Evolutionary conservation across 2,797 vertebrate genomes (phyloP), one percentile per base, ranked within the genome.

Genomic region (Neosilurus hyrtlii): DNA sequence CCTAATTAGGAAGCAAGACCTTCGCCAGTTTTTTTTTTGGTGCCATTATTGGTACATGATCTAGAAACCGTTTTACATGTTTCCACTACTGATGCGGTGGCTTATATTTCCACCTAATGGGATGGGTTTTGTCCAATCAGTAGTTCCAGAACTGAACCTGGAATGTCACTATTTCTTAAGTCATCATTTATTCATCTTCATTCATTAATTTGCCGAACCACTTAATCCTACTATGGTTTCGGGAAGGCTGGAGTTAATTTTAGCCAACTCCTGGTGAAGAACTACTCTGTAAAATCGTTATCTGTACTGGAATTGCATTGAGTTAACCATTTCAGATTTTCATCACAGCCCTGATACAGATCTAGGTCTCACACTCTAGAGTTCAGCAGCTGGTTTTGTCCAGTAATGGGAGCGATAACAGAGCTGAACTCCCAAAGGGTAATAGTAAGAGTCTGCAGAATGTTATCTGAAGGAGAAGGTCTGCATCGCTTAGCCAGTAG

Each of bases 401-500:
- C 61, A 68, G 79, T 15, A 56, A 76, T 59, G 51, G 43, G 77
- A 43, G 43, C 8, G 76, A 62, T 43, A 77, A 80, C 77, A 57
- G 57, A 76, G 35, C 72, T 54, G n/a, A 68, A 79, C 14, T 73
- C 71, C 54, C 30, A 14, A 11, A 67, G 26, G 65, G 81, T 73
- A 51, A 78, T 12, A 26, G 15, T 59, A 71, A 63, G 35, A 75
- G 49, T 61, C 65, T 65, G 26, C n/a, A 49, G 73, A 57, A 72
- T 70, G 30, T 77, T 62, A 79, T 68, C 35, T 80, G 52, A 77
- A 72, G 81, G 81, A 83, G 78, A 12, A 51, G 65, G 14, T 77
- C 61, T 73, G 77, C 30, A 54, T 52, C 35, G 79, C 78, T 59
- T 72, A 59, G 80, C 18, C n/a, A n/a, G 59, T 22, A 51, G 57